phyloP scores from a whole-genome alignment of 1,140 invertebrate species.

The Portunus trituberculatus region DNA sequence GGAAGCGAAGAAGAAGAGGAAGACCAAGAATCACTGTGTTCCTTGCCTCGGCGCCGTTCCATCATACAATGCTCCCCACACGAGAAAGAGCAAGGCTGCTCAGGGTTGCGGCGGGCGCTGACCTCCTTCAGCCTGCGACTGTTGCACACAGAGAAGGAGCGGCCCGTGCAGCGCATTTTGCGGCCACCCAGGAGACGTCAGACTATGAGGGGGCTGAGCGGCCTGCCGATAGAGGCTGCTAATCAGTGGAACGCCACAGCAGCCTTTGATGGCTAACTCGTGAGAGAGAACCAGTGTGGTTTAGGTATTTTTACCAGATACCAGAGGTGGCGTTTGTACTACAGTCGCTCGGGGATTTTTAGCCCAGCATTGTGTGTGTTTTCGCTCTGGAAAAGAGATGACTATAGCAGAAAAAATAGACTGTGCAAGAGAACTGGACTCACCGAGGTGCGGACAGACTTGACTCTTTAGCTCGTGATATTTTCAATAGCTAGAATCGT shows the following conservation, averaged over 20 bases:
- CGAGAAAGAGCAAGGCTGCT: conserved; percentile 38
- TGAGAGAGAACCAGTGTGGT: too few species aligned
- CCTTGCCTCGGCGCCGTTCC: not conserved
- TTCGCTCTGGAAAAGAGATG: too few species aligned
- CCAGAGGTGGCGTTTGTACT: too few species aligned
- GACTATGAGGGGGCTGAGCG: conserved; percentile 65
- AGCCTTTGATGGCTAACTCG: conserved; percentile 39
- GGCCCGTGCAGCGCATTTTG: conserved; percentile 57
- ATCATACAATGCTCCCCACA: not conserved
- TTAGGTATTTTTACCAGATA: too few species aligned
- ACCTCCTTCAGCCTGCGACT: conserved; percentile 57
- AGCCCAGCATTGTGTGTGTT: too few species aligned
- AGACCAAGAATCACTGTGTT: not conserved
- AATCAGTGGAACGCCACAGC: conserved; percentile 57
- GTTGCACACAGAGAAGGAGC: conserved; percentile 37
- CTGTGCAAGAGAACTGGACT: too few species aligned
- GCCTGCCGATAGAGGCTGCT: conserved; percentile 52
- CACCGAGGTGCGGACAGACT: too few species aligned
- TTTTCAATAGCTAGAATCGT: too few species aligned
- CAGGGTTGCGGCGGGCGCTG: conserved; percentile 48
- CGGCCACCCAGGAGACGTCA: conserved; percentile 49
- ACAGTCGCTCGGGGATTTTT: too few species aligned
- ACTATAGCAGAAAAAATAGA: too few species aligned
- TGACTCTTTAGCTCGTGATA: too few species aligned
- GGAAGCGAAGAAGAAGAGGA: not conserved